Base-by-base conservation (phyloP, 1,140 invertebrate species). In the Aethina tumida region DNA sequence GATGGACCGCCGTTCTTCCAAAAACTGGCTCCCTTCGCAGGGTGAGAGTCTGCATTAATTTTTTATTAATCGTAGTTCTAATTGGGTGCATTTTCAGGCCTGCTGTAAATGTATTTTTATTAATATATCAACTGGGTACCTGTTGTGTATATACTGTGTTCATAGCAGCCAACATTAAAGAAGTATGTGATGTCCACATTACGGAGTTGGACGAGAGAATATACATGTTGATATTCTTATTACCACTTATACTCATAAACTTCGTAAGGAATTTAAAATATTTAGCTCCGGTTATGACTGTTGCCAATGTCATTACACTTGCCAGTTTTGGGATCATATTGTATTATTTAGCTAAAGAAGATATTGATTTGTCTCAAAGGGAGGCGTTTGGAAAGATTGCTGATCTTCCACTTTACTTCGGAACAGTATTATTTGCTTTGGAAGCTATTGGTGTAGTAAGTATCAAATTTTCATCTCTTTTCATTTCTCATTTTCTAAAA, bases 61-160 rank as follows among this genome's bases (percentile, higher is more conserved):
- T 9, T 29, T 29, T 38, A n/a, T 15, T 14, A 24, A 24, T 8
- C 22, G n/a, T 8, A 12, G 7, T 12, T 8, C 12, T 8, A 24
- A 24, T 24, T 8, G 22, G 22, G 22, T 8, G 7, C 22, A n/a
- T 12, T 50, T 55, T 7, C 52, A 76, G 74, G 9, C 65, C 69
- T 38, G 48, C 74, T 13, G 68, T 78, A 3, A 83, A 82, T 46
- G 47, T 62, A 0, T 84, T 87, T 52, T 66, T 92, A 10, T 62
- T 88, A 39, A 67, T 89, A 29, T 89, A 87, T 50, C 89, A 93
- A 62, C 62, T 91, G 52, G 88, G 88, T 19, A 84, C 86, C 41
- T 90, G 88, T 55, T 88, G 84, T 62, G 85, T 91, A 3, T 93
- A 93, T 58, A 74, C 86, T 14, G 78, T 92, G 0, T 92, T 93